These are phyloP conservation scores for Hypomecis atomaria DNA, from an alignment of 2,888 invertebrate species.

Conservation along the genomic window DNA sequence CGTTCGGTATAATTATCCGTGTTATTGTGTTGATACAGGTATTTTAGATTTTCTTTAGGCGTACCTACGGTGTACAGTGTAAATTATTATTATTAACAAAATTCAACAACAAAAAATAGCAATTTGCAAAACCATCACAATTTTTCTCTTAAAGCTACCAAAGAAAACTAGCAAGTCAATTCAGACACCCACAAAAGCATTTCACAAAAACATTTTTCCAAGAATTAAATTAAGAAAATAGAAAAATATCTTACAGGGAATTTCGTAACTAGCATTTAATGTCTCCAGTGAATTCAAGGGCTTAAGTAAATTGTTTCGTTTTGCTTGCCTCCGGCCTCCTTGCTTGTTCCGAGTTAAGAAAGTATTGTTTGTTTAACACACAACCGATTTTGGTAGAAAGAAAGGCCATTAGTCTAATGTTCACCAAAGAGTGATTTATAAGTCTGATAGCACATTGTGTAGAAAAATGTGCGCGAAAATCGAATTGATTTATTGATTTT, in stretches of 20 bases:
- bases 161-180: slow-evolving; percentile 3
- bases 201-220: slow-evolving; percentile 8
- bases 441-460: too few relatives aligned
- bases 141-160: background rate
- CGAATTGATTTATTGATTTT: too few relatives aligned
- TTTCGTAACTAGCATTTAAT: slow-evolving; percentile 38
- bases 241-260: slow-evolving; percentile 23
- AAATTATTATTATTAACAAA: too few relatives aligned
- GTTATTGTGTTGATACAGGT: too few relatives aligned
- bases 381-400: slow-evolving; percentile 12
- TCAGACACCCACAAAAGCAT: background rate
- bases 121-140: background rate
- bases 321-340: slow-evolving; percentile 30
- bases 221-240: slow-evolving; percentile 22
- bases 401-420: slow-evolving; percentile 9
- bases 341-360: too few relatives aligned
- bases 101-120: too few relatives aligned
- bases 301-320: slow-evolving; percentile 41
- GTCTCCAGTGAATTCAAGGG: slow-evolving; percentile 38
- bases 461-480: too few relatives aligned
- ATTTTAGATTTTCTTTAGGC: too few relatives aligned
- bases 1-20: too few relatives aligned
- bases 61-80: too few relatives aligned
- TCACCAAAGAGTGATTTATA: background rate
- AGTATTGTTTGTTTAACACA: slow-evolving; percentile 17